Evolutionary conservation across 2,888 invertebrate species (phyloP).

Genomic region (Nyleta sp.): DNA sequence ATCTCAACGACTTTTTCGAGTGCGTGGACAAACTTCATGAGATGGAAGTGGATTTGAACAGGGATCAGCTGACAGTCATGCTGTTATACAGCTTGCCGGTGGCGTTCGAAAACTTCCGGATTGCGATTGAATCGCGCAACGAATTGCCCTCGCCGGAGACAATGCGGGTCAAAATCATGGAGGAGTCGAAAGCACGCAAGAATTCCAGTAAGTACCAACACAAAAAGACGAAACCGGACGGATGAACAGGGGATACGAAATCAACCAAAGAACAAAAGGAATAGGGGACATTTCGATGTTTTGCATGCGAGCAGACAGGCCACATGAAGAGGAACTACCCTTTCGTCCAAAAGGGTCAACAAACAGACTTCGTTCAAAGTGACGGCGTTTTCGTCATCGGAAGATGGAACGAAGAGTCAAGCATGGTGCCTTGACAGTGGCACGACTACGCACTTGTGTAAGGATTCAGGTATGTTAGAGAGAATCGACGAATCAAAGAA

Average conservation of each 20-base stretch:
- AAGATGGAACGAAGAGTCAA: no score
- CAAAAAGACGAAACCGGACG: no score
- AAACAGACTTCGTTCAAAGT: no score
- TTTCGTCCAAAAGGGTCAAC: no score
- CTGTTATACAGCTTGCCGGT: conserved; percentile 63
- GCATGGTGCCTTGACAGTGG: conserved; percentile 22
- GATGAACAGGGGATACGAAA: no score
- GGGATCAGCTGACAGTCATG: conserved; percentile 47
- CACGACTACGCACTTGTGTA: conserved; percentile 10
- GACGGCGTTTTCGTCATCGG: no score
- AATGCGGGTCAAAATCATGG: not conserved
- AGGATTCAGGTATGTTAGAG: not conserved
- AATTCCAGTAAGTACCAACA: no score
- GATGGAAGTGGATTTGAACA: conserved; percentile 67
- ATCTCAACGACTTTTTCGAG: conserved; percentile 76
- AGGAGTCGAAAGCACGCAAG: not conserved
- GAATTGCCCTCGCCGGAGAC: not conserved
- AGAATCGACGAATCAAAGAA: not conserved
- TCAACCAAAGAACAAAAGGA: no score
- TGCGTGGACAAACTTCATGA: conserved; percentile 75
- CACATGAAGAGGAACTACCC: no score
- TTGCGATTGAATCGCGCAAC: conserved; percentile 8
- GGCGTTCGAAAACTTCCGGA: conserved; percentile 57
- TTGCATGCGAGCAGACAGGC: no score
- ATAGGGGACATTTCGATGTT: no score